Percentiles rank a stretch among this genome's conserved stretches.
phyloP scores from a whole-genome alignment of 2,888 invertebrate species.

The Taenaris catops region DNA sequence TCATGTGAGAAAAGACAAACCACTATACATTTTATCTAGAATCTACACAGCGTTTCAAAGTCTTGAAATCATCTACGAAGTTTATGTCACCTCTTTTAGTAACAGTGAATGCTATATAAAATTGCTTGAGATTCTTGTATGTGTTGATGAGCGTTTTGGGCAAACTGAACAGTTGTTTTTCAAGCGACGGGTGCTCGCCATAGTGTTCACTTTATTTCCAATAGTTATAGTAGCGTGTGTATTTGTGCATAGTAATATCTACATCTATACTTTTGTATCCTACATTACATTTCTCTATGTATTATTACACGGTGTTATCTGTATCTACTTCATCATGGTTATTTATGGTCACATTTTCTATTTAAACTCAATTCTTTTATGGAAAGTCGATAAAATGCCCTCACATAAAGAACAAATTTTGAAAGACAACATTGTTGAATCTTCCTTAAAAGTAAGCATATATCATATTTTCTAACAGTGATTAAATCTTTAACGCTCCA shows the following conservation, averaged over 20 bases:
- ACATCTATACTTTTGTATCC: slow-evolving; percentile 9
- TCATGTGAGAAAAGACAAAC: slow-evolving; percentile 38
- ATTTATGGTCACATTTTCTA: slow-evolving; percentile 36
- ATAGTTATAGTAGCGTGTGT: slow-evolving; percentile 26
- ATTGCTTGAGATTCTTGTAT: slow-evolving; percentile 38
- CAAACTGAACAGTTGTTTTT: slow-evolving; percentile 28
- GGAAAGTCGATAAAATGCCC: slow-evolving; percentile 26
- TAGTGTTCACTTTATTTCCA: slow-evolving; percentile 30
- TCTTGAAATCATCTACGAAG: slow-evolving; percentile 35
- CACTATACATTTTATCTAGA: slow-evolving; percentile 44
- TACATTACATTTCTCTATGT: slow-evolving; percentile 35
- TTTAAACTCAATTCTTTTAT: slow-evolving; percentile 36
- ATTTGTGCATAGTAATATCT: slow-evolving; percentile 31
- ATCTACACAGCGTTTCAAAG: slow-evolving; percentile 31
- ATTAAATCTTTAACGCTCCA: too few species aligned
- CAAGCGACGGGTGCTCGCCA: slow-evolving; percentile 31
- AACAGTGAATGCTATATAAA: slow-evolving; percentile 34
- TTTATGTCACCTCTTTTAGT: slow-evolving; percentile 33
- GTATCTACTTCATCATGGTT: slow-evolving; percentile 34
- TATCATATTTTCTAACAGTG: too few species aligned
- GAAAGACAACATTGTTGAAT: slow-evolving; percentile 25
- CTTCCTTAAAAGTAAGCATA: slow-evolving; percentile 35
- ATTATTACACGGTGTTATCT: slow-evolving; percentile 41
- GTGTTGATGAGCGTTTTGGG: slow-evolving; percentile 37
- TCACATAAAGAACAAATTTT: slow-evolving; percentile 27